phyloP scores from a whole-genome alignment of 2,797 vertebrate genomes.

The Gymnoscopelus microlampas region DNA sequence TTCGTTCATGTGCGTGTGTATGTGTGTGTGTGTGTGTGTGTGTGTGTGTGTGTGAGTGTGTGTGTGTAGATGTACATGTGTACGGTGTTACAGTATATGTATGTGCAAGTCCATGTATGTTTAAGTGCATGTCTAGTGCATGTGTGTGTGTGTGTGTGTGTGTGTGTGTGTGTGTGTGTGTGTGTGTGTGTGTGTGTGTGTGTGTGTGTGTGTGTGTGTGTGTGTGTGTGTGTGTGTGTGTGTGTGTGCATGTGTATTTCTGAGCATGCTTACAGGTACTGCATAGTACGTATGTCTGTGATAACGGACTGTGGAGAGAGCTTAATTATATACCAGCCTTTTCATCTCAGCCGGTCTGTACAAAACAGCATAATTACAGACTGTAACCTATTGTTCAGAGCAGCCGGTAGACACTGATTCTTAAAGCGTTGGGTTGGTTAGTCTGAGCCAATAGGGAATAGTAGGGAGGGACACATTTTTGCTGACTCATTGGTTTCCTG shows the following conservation, averaged over 20 bases:
- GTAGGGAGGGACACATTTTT: too few relatives aligned
- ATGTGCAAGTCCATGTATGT: constrained; percentile 6
- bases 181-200: background rate
- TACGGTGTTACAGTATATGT: too few relatives aligned
- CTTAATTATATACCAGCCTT: constrained; percentile 42
- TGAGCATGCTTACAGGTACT: background rate
- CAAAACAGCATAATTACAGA: constrained; percentile 27
- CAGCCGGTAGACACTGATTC: background rate
- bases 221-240: constrained; percentile 2
- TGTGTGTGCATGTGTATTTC: constrained; percentile 15
- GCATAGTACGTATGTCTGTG: constrained; percentile 11
- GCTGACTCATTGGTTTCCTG: too few relatives aligned
- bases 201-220: too few relatives aligned
- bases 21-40: constrained; percentile 18
- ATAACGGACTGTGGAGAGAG: constrained; percentile 35
- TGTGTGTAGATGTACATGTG: constrained; percentile 25
- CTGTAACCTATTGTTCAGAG: background rate
- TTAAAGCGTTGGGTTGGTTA: background rate
- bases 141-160: constrained; percentile 6
- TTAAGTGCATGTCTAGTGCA: constrained; percentile 11
- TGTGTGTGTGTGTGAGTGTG: constrained; percentile 19
- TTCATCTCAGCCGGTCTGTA: constrained; percentile 31
- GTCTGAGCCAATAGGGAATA: background rate
- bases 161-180: background rate
- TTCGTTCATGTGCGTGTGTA: constrained; percentile 1